Evolutionary conservation across 1,140 invertebrate species (phyloP).

Genomic region (Formica exsecta): DNA sequence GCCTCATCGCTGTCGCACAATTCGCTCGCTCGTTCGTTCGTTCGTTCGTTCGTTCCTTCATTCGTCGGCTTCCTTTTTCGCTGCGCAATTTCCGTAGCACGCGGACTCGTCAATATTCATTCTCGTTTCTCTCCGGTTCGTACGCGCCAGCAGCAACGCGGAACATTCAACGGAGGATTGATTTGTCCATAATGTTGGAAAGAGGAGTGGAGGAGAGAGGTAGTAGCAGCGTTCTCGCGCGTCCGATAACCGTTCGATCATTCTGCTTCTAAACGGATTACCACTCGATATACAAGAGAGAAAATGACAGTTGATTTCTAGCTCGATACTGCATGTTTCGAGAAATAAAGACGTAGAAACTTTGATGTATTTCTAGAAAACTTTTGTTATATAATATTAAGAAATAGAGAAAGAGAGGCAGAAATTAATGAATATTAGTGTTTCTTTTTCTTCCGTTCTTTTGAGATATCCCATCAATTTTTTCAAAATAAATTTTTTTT

Average conservation of each 20-base stretch:
- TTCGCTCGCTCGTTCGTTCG: constrained; percentile 29
- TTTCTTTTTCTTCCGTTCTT: neutral
- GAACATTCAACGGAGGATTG: constrained; percentile 67
- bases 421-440: neutral
- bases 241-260: constrained; percentile 56
- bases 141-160: constrained; percentile 41
- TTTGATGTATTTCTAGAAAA: neutral
- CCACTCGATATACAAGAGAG: constrained; percentile 22
- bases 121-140: constrained; percentile 59
- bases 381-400: neutral
- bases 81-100: constrained; percentile 68
- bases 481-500: neutral
- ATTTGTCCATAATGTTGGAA: constrained; percentile 58
- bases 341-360: neutral
- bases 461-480: neutral
- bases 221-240: constrained; percentile 1
- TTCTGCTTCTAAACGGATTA: constrained; percentile 42
- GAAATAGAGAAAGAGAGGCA: neutral
- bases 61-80: constrained; percentile 30
- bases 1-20: constrained; percentile 62
- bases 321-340: neutral
- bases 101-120: constrained; percentile 70
- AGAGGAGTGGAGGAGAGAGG: neutral
- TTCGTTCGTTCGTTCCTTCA: neutral
- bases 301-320: constrained; percentile 32